Evolutionary conservation across 2,888 invertebrate species (phyloP), one percentile per base, ranked within the genome.

Genomic region (Parnassius smintheus): DNA sequence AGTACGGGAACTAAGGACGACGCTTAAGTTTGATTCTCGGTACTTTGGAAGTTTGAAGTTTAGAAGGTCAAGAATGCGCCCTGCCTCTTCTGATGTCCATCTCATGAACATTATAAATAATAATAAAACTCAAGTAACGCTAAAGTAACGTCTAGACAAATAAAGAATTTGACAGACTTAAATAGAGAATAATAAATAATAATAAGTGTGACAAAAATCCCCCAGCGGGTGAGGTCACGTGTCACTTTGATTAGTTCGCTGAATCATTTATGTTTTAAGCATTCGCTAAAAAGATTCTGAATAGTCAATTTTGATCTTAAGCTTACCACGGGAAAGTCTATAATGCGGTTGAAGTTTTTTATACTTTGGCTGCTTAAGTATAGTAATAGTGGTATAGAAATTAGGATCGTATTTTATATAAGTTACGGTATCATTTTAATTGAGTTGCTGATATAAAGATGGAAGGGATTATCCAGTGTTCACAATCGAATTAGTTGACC

Each of bases 401-500:
- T 50, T 66, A 64, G 63, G 60, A 59, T 11, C 54, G 13, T 68
- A 49, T 18, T 0, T 0, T 0, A 0, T 0, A 13, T 0, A 0
- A 0, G 0, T 56, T 72, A 75, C 45, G 62, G 73, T 72, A 66
- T 10, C 60, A 62, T 73, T 73, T 73, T 13, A 45, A 35, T 46
- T 65, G 61, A 2, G 10, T 25, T 10, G 0, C 58, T 18, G 35
- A 35, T 51, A 54, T 41, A 61, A 68, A 68, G 71, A 63, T 68
- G 64, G 65, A 72, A 70, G 73, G 71, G 69, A 68, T 79, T 78
- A 82, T 80, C 72, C 80, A 62, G 65, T 73, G 76, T 81, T 81
- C 74, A 77, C 80, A 80, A 84, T 84, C 77, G 80, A 86, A 88
- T 89, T 88, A 86, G 82, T 77, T 83, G 88, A 90, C 86, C 88